These are phyloP conservation scores for Pluvialis apricaria DNA, from an alignment of 2,113 vertebrate genomes.

Conservation along the genomic window DNA sequence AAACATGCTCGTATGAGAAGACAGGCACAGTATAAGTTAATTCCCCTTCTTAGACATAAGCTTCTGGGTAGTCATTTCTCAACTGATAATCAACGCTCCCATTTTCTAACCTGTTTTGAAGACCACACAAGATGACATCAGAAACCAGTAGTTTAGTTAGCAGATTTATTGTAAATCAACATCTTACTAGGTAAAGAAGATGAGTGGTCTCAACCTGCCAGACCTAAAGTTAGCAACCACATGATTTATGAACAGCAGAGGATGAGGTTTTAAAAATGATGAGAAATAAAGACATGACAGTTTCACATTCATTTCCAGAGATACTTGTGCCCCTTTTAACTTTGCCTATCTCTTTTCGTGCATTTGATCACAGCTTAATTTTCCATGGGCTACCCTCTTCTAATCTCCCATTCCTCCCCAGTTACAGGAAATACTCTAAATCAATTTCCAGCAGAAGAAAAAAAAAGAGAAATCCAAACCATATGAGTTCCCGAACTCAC, in stretches of 20 bases:
- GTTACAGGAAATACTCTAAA: background rate
- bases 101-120: background rate
- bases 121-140: background rate
- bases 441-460: background rate
- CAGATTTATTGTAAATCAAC: background rate
- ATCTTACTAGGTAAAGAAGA: background rate
- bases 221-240: background rate
- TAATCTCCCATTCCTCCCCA: background rate
- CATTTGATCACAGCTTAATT: background rate
- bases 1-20: background rate
- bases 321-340: background rate
- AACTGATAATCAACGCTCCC: background rate
- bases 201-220: background rate
- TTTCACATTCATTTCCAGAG: conserved; percentile 1
- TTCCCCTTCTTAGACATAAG: background rate
- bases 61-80: background rate
- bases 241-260: background rate
- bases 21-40: background rate
- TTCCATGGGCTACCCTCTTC: background rate
- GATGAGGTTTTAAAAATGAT: background rate
- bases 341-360: background rate
- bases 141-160: background rate
- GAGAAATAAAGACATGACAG: background rate
- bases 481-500: background rate
- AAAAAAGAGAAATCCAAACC: background rate